These are phyloP conservation scores for Nannospalax galili DNA, from an alignment of 2,113 vertebrate genomes.

Conservation along the genomic window DNA sequence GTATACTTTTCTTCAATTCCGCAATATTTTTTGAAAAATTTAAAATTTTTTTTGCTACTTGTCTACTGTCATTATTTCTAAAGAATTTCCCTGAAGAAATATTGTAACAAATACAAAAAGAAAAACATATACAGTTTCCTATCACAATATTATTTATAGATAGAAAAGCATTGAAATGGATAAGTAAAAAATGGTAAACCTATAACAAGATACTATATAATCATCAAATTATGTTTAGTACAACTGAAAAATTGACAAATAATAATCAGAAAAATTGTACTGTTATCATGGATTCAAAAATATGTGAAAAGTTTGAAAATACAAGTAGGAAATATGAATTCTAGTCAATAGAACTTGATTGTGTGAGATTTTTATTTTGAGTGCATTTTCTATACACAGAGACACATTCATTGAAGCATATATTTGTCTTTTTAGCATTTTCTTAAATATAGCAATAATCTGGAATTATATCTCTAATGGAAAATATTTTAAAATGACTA, in stretches of 20 bases:
- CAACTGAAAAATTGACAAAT: background rate
- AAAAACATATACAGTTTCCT: background rate
- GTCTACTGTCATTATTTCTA: background rate
- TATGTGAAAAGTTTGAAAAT: background rate
- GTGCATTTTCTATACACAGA: background rate
- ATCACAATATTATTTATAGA: background rate
- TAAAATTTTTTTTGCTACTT: background rate
- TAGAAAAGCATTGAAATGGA: background rate
- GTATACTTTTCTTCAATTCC: background rate
- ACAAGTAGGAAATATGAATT: background rate
- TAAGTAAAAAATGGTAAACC: background rate
- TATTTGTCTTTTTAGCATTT: background rate
- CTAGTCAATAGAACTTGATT: background rate
- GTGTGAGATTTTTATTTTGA: background rate
- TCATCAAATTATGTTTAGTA: background rate
- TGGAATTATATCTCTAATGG: background rate
- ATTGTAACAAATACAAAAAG: background rate
- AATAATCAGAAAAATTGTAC: background rate
- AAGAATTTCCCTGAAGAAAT: background rate
- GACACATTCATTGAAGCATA: background rate
- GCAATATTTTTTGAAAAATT: background rate
- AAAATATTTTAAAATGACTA: background rate
- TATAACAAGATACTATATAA: background rate
- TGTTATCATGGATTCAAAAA: background rate
- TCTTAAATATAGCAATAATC: background rate